Evolutionary conservation across 1,140 invertebrate genomes (phyloP), one percentile per base, ranked within the genome.

Genomic region (Drosophila busckii): DNA sequence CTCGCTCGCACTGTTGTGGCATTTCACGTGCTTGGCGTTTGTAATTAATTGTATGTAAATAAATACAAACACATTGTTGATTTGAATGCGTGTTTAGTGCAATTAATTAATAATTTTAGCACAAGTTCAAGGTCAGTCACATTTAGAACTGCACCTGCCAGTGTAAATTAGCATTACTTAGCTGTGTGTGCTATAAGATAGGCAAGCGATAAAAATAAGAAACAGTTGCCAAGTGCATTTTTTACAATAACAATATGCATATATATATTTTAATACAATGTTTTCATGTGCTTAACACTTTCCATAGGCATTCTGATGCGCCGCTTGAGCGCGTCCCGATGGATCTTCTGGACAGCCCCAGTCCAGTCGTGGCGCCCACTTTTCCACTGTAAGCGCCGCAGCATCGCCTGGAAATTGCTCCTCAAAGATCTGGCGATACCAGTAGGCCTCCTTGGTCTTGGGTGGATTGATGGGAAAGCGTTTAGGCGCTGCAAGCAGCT

Each of bases 401-500:
- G 46, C 55, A 4, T 63, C 17, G 13, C 71, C 63, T 0, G 76
- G 68, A 35, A 66, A 85, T 12, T 70, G 49, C 22, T 78, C 62
- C 28, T 69, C 71, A 25, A 85, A 85, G 31, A 85, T 50, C 40
- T 53, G 41, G 7, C 94, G 90, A 86, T 96, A 97, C 84, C 96
- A 96, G 65, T 92, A 90, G 0, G 94, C 91, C 86, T 97, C 96
- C 71, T 94, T 94, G 0, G 94, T 94, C 35, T 88, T 91, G 7
- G 96, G 95, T 6, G 93, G 91, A 76, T 94, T 85, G 16, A 93
- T 83, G 92, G 91, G 28, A 90, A 90, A 88, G 90, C 95, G 45
- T 89, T 90, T 52, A 1, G 89, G 83, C 8, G 91, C 91, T 13
- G 88, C 71, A 26, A 86, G 66, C 12, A 92, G 70, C 46, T 92